Evolutionary conservation across 2,797 vertebrate species (phyloP).

Genomic region (Numenius phaeopus): DNA sequence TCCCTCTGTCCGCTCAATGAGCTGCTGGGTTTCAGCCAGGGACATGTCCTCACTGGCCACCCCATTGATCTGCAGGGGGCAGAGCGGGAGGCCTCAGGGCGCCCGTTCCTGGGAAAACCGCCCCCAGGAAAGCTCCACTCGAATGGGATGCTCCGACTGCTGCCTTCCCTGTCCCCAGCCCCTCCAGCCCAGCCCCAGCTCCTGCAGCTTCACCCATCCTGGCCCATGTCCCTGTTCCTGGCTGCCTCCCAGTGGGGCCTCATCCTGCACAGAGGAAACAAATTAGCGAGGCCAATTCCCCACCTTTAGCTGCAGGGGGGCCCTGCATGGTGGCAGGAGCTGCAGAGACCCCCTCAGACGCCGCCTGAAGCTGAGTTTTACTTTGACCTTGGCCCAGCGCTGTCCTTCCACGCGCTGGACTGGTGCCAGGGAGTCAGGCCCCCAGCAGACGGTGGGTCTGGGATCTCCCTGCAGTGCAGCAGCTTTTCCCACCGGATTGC

Average conservation of each 20-base stretch:
- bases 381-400: not conserved
- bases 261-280: not conserved
- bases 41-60: slow-evolving; percentile 94
- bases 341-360: not conserved
- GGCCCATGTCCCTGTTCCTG: not conserved
- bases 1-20: slow-evolving; percentile 92
- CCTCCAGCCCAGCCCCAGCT: not conserved
- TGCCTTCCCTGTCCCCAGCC: not conserved
- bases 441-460: not conserved
- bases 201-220: not conserved
- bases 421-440: not conserved
- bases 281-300: not conserved
- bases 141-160: rapidly evolving
- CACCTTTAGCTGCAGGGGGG: not conserved
- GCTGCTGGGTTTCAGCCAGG: slow-evolving; percentile 90
- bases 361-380: not conserved
- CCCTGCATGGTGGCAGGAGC: rapidly evolving
- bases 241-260: not conserved
- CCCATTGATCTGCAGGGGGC: slow-evolving; percentile 89
- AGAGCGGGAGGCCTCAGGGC: not conserved
- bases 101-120: not conserved
- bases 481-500: not conserved
- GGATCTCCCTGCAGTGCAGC: not conserved
- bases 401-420: not conserved
- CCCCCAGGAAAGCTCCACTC: not conserved